Percentiles rank a stretch among this genome's conserved stretches.
Conservation (phyloP, 1,140 invertebrate genomes). For the Rhagoletis zephyria region DNA sequence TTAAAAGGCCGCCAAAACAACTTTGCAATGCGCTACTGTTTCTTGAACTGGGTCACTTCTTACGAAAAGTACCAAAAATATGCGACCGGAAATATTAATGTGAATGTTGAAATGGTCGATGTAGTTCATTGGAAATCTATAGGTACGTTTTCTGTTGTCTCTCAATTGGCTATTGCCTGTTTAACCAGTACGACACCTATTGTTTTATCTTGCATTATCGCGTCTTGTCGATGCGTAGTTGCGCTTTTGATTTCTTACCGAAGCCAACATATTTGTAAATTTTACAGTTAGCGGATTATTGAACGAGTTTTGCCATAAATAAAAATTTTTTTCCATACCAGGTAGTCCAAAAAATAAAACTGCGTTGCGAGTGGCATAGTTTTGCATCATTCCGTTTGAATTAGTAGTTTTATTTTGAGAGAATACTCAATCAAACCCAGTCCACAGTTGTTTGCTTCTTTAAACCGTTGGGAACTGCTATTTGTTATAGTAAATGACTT, state of each 20-base stretch:
- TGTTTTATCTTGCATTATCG: neutral
- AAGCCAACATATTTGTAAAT: neutral
- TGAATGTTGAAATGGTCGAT: neutral
- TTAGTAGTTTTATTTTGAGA: no score
- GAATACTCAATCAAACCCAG: no score
- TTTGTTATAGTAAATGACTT: no score
- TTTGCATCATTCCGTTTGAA: neutral
- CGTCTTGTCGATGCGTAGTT: neutral
- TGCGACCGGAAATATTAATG: neutral
- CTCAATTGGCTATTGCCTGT: neutral
- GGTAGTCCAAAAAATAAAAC: neutral
- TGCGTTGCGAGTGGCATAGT: neutral
- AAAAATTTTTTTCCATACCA: neutral
- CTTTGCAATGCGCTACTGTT: neutral
- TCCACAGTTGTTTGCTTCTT: no score
- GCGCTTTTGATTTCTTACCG: neutral
- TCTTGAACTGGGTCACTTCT: neutral
- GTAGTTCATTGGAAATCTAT: neutral
- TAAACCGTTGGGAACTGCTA: no score
- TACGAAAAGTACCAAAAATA: slow-evolving; percentile 5
- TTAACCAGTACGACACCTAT: neutral
- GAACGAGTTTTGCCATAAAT: neutral
- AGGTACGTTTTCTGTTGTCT: neutral
- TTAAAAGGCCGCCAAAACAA: neutral
- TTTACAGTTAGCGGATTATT: neutral